Base-by-base conservation (phyloP, 2,797 vertebrate genomes). In the Etheostoma nigrum region DNA sequence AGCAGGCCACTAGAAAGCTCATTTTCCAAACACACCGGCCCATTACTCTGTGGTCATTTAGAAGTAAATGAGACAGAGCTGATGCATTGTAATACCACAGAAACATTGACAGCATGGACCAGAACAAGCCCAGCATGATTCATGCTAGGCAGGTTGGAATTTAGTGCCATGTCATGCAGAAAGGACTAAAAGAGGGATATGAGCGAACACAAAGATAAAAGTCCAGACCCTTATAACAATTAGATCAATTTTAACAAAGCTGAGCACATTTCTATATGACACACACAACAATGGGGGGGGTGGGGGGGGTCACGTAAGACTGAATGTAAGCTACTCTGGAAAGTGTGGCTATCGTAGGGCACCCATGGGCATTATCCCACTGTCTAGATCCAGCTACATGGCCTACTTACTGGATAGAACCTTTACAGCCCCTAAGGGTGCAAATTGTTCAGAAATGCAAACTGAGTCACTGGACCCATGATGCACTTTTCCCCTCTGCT, bases 381-480 rank as follows among this genome's bases (percentile, higher is more conserved):
- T 11, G 79, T 60, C 76, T 58, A 51, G 80, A 81, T 75, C 79
- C 62, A 57, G 64, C 72, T 72, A 81, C 88, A 74, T 92, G 91
- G 84, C 92, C 92, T 93, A 93, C 78, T 90, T 93, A 91, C 69
- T 73, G 66, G 70, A 85, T 63, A 70, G 82, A 84, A 87, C 81
- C 81, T 88, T 84, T 69, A 53, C 52, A 81, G 65, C 72, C 92
- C 92, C 87, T 78, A 67, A 58, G 92, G 92, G 91, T 58, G 69
- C 79, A 72, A 75, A 90, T 87, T 91, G 91, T 91, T 93, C 90
- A 86, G 79, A 84, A 86, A 89, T 69, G 76, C 87, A 88, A 85
- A 85, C 76, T 86, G 86, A 92, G 84, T 91, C 92, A 94, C 88
- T 78, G 88, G 82, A 90, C 72, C 78, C 74, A 74, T 75, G 81